These are phyloP conservation scores for Athrips mouffetella DNA, from an alignment of 2,888 invertebrate species.

Conservation along the genomic window DNA sequence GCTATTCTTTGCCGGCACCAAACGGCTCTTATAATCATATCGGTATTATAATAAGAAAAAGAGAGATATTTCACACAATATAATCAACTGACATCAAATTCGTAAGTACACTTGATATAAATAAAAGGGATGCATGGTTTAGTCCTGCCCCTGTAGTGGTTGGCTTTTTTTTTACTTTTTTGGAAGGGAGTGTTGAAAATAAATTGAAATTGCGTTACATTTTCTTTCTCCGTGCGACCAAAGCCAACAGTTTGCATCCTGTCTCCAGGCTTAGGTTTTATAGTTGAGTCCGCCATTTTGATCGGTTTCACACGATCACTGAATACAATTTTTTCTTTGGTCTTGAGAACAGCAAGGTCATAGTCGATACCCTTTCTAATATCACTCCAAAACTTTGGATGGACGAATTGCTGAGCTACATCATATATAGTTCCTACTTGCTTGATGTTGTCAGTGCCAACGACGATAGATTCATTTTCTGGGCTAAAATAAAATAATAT, in stretches of 20 bases:
- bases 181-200: too few species aligned
- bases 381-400: background rate
- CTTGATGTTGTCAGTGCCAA: background rate
- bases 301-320: background rate
- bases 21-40: too few species aligned
- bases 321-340: background rate
- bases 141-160: too few species aligned
- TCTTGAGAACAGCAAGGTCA: background rate
- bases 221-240: background rate
- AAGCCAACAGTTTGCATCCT: background rate
- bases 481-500: background rate
- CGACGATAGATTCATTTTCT: background rate
- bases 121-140: too few species aligned
- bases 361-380: background rate
- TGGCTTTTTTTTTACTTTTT: too few species aligned
- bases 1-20: too few species aligned
- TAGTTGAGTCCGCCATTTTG: background rate
- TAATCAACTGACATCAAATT: too few species aligned
- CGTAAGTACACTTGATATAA: too few species aligned
- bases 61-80: too few species aligned
- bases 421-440: background rate
- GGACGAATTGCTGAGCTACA: background rate
- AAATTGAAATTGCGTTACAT: too few species aligned
- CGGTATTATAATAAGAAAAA: too few species aligned
- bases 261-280: background rate